Evolutionary conservation across 2,888 invertebrate species (phyloP).

Genomic region (Piscicola geometra): DNA sequence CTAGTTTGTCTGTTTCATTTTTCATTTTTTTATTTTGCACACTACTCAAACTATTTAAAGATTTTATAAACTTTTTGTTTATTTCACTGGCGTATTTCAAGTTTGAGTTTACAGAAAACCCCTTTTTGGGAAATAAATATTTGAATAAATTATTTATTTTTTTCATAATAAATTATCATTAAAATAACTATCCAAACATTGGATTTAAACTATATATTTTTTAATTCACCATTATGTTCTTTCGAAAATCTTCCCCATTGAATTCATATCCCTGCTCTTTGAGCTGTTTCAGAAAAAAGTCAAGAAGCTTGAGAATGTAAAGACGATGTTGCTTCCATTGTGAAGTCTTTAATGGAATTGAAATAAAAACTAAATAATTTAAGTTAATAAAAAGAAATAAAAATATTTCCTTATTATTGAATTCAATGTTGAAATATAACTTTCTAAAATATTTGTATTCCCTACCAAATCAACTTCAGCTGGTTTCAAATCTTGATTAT

Average conservation of each 20-base stretch:
- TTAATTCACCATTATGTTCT: not conserved
- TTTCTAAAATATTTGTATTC: not conserved
- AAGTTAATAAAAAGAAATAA: too few relatives aligned
- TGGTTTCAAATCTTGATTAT: not conserved
- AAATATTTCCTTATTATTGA: too few relatives aligned
- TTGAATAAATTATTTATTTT: too few relatives aligned
- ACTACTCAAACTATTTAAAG: not conserved
- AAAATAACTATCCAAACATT: too few relatives aligned
- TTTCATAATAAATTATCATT: too few relatives aligned
- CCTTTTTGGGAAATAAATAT: not conserved
- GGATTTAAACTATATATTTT: too few relatives aligned
- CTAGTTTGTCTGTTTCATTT: not conserved
- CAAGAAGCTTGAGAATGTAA: not conserved
- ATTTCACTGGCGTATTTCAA: not conserved
- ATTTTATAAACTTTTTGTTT: not conserved
- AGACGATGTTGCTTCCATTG: constrained; percentile 2
- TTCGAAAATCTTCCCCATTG: not conserved
- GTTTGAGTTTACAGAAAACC: not conserved
- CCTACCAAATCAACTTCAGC: too few relatives aligned
- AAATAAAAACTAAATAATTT: too few relatives aligned
- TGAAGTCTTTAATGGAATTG: not conserved
- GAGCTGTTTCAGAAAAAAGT: not conserved
- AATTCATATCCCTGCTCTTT: not conserved
- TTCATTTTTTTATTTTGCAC: not conserved
- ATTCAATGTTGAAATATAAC: too few relatives aligned